Conservation (phyloP, 2,888 invertebrate species). For the Drosophila meridionalis region DNA sequence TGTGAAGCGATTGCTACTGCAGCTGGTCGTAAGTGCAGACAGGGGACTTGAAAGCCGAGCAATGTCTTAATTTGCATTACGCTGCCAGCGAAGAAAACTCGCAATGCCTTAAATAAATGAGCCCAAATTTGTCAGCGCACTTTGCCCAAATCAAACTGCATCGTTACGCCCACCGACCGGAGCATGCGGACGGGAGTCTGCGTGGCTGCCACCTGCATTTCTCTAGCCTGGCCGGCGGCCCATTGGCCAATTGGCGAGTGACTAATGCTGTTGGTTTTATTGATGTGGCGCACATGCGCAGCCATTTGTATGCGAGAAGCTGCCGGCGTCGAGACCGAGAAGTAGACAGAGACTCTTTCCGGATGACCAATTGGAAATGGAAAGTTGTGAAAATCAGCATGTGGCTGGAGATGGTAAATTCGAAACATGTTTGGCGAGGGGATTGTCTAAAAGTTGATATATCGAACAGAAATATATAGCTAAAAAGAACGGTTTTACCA, state of each 20-base stretch:
- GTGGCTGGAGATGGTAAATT: slow-evolving; percentile 1
- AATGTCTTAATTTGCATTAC: slow-evolving; percentile 76
- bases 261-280: slow-evolving; percentile 79
- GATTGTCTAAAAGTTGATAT: neutral
- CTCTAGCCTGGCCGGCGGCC: slow-evolving; percentile 20
- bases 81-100: slow-evolving; percentile 55
- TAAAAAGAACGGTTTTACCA: neutral
- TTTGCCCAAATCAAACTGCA: slow-evolving; percentile 63
- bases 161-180: slow-evolving; percentile 71
- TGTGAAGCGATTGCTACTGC: slow-evolving; percentile 32
- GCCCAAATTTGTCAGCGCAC: slow-evolving; percentile 78
- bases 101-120: slow-evolving; percentile 67
- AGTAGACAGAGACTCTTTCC: slow-evolving; percentile 1
- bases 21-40: neutral
- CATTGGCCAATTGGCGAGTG: slow-evolving; percentile 63
- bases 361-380: slow-evolving; percentile 69
- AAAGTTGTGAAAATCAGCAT: slow-evolving; percentile 61
- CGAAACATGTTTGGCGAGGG: neutral
- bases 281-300: slow-evolving; percentile 71
- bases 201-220: slow-evolving; percentile 62
- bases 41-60: neutral
- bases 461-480: neutral
- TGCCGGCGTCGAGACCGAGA: slow-evolving; percentile 12
- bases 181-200: slow-evolving; percentile 8
- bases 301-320: slow-evolving; percentile 57